Evolutionary conservation across 2,888 invertebrate genomes (phyloP).

Genomic region (Labia minor): DNA sequence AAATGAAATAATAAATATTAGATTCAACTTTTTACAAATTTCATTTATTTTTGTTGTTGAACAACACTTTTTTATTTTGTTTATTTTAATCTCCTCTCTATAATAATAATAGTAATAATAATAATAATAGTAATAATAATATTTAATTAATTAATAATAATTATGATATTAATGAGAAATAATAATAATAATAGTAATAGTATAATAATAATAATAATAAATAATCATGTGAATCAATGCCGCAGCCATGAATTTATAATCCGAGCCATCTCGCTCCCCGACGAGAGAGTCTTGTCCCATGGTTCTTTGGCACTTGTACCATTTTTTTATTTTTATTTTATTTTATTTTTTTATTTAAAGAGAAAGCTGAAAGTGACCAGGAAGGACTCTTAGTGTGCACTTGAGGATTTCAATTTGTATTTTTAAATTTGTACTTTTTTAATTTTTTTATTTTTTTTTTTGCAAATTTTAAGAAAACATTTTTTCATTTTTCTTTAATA

Average conservation of each 20-base stretch:
- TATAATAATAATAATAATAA: not conserved
- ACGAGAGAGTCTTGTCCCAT: not conserved
- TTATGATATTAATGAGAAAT: too few relatives aligned
- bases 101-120: not conserved
- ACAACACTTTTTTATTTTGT: not conserved
- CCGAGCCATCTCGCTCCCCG: not conserved
- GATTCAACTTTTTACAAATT: not conserved
- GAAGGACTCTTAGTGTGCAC: not conserved
- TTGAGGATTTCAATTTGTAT: not conserved
- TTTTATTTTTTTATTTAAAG: too few relatives aligned
- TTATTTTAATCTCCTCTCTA: slow-evolving; percentile 4
- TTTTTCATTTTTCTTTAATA: not conserved
- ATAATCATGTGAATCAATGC: not conserved
- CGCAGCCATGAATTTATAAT: slow-evolving; percentile 13
- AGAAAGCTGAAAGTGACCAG: not conserved
- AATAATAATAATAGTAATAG: too few relatives aligned
- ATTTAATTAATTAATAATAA: too few relatives aligned
- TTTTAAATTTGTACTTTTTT: not conserved
- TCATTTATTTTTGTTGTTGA: not conserved
- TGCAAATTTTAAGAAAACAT: not conserved
- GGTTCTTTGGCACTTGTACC: slow-evolving; percentile 9
- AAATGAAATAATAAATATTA: not conserved
- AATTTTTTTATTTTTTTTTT: too few relatives aligned
- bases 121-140: too few relatives aligned
- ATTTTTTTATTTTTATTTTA: too few relatives aligned